A percentile compares a stretch with the other conserved stretches of the same genome.
Conservation (phyloP, 1,140 invertebrate species). For the Ips nitidus region DNA sequence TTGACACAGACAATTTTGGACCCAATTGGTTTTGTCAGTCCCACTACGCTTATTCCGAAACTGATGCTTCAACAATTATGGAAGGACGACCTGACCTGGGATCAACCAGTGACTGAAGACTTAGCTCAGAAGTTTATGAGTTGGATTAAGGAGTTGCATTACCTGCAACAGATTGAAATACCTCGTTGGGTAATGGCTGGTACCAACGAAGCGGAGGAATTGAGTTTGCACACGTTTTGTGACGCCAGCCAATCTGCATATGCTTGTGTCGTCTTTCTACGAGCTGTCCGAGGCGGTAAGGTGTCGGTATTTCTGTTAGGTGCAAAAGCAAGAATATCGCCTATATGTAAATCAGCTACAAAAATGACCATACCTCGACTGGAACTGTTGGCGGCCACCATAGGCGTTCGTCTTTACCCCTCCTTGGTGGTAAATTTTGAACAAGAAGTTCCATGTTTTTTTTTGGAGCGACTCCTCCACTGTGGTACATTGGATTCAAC, state of each 20-base stretch:
- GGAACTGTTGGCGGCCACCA: constrained; percentile 29
- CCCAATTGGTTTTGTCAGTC: constrained; percentile 2
- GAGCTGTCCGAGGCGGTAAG: constrained; percentile 6
- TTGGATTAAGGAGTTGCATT: too few relatives aligned
- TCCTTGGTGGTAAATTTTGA: constrained; percentile 22
- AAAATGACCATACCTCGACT: constrained; percentile 32
- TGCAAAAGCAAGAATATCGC: constrained; percentile 37
- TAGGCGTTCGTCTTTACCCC: constrained; percentile 22
- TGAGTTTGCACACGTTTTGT: constrained; percentile 28
- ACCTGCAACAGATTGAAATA: too few relatives aligned
- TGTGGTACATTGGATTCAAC: constrained; percentile 41
- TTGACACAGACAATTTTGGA: constrained; percentile 1
- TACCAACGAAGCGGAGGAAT: constrained; percentile 7
- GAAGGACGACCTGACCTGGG: too few relatives aligned
- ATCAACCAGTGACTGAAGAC: too few relatives aligned
- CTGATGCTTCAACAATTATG: too few relatives aligned
- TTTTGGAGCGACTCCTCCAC: constrained; percentile 42
- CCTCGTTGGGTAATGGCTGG: too few relatives aligned
- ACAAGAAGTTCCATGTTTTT: constrained; percentile 9
- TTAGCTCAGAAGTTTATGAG: too few relatives aligned
- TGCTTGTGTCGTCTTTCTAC: constrained; percentile 24
- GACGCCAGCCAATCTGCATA: constrained; percentile 22
- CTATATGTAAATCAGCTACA: constrained; percentile 25
- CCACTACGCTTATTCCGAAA: too few relatives aligned
- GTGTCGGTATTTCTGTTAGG: constrained; percentile 13